These are phyloP conservation scores for Hippopotamyrus pictus DNA, from an alignment of 2,797 vertebrate species.

Conservation along the genomic window DNA sequence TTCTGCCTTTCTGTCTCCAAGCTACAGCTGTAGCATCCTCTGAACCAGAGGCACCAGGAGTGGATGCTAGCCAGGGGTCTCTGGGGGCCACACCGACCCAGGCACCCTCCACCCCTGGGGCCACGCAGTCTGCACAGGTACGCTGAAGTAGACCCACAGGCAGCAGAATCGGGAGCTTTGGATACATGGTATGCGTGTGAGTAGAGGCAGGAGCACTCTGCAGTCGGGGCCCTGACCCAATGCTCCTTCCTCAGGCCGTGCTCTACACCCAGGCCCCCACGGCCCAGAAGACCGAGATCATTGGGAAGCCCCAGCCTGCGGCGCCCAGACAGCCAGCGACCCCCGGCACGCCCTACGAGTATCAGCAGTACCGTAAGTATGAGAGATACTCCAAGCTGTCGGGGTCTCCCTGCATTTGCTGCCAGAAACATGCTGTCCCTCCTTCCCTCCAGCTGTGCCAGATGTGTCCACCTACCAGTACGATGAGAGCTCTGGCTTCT, in stretches of 20 bases:
- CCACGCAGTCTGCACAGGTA: constrained; percentile 54
- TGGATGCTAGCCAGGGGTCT: constrained; percentile 50
- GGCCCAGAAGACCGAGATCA: constrained; percentile 54
- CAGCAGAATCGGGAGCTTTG: not conserved
- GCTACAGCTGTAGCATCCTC: constrained; percentile 40
- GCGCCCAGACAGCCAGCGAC: constrained; percentile 55
- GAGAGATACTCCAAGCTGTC: not conserved
- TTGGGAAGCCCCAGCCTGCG: constrained; percentile 66
- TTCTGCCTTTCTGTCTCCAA: not conserved
- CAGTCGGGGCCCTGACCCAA: not conserved
- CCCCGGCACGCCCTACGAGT: constrained; percentile 62
- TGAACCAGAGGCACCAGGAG: constrained; percentile 51
- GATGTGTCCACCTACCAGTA: constrained; percentile 87
- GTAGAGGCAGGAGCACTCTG: not conserved
- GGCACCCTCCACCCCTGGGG: constrained; percentile 42
- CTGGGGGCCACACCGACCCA: constrained; percentile 43
- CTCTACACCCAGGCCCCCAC: constrained; percentile 17
- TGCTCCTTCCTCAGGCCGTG: not conserved
- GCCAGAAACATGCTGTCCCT: not conserved
- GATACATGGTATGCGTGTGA: not conserved
- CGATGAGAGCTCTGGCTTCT: constrained; percentile 81
- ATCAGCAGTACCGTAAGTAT: constrained; percentile 67
- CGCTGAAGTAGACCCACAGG: not conserved
- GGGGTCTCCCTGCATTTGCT: not conserved
- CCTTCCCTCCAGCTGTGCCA: constrained; percentile 65